Conservation (phyloP, 92 coral and sea anemone species). For the Zoanthus sociatus region DNA sequence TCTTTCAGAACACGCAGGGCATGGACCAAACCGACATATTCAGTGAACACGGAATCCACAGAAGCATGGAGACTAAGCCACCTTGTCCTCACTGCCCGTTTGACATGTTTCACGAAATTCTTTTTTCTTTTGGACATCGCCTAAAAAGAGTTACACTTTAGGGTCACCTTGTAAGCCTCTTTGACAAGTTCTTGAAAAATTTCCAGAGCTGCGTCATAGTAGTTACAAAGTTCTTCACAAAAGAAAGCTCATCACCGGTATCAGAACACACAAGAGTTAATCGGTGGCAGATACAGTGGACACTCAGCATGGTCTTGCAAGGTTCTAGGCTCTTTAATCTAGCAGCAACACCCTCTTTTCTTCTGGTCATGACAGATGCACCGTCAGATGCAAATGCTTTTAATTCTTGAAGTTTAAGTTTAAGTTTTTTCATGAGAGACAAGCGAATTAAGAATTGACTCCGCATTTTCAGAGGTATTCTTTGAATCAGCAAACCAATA, state of each 20-base stretch:
- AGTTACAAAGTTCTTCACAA: neutral
- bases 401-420: neutral
- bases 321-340: neutral
- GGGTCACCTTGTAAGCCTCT: neutral
- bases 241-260: neutral
- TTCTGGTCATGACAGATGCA: neutral
- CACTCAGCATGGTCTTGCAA: neutral
- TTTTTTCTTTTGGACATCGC: neutral
- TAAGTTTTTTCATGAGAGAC: neutral
- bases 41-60: no score
- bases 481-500: neutral
- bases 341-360: neutral
- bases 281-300: slow-evolving; percentile 4
- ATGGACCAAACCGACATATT: no score
- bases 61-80: no score
- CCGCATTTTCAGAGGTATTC: neutral
- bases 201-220: neutral
- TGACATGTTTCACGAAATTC: neutral
- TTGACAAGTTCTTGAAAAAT: neutral
- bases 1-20: no score
- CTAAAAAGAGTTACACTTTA: no score
- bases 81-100: no score
- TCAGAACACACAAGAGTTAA: neutral
- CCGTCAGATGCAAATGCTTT: neutral
- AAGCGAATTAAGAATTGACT: neutral